Conservation (phyloP, 2,888 invertebrate genomes). For the Xestoiulus laeticollis region DNA sequence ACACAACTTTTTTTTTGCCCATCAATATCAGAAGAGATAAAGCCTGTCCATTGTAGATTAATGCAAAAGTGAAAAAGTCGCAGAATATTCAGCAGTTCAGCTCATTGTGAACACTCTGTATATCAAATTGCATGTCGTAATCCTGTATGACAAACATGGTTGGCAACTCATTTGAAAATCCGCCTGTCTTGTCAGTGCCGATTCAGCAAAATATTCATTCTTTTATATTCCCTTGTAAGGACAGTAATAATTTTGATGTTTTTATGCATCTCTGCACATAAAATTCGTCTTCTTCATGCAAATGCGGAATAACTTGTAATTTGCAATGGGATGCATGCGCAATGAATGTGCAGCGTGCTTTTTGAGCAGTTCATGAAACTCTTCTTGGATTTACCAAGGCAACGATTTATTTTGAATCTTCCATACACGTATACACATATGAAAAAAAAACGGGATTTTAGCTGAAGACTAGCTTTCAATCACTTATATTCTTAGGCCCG, state of each 20-base stretch:
- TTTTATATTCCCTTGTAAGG: not conserved
- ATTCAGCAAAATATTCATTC: slow-evolving; percentile 12
- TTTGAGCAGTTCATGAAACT: not conserved
- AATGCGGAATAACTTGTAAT: not conserved
- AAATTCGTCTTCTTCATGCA: not conserved
- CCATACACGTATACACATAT: not conserved
- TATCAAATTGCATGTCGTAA: not conserved
- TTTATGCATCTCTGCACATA: slow-evolving; percentile 4
- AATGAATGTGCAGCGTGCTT: not conserved
- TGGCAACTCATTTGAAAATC: not conserved
- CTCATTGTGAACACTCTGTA: not conserved
- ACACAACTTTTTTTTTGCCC: not conserved
- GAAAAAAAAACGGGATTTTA: too few species aligned
- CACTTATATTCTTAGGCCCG: too few species aligned
- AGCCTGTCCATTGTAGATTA: not conserved
- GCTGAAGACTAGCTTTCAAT: too few species aligned
- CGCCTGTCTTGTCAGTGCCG: not conserved
- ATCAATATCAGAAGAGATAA: not conserved
- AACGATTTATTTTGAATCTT: not conserved
- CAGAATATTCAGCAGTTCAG: not conserved
- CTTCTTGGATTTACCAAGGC: not conserved
- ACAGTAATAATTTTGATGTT: not conserved
- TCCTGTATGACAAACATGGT: not conserved
- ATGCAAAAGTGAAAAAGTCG: not conserved
- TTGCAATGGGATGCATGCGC: not conserved